A percentile compares a stretch with the other conserved stretches of the same genome.
These are phyloP conservation scores for Drosophila peninsularis DNA, from an alignment of 2,888 invertebrate genomes.

Conservation along the genomic window DNA sequence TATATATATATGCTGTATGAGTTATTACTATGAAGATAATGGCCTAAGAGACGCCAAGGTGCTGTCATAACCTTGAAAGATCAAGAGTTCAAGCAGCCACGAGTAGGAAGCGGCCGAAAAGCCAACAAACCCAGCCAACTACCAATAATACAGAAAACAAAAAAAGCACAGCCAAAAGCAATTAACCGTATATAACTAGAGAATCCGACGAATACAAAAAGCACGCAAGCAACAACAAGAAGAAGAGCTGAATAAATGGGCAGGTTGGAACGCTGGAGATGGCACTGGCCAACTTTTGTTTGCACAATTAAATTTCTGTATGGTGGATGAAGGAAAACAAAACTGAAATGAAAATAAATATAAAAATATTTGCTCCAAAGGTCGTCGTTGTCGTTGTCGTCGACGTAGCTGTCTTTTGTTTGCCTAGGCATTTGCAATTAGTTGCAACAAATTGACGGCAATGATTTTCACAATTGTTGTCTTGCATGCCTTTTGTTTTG, in stretches of 20 bases:
- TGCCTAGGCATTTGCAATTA: conserved; percentile 62
- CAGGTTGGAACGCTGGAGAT: conserved; percentile 29
- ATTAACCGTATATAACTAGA: conserved; percentile 63
- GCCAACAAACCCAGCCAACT: conserved; percentile 31
- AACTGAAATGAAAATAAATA: conserved; percentile 28
- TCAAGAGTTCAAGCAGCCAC: conserved; percentile 63
- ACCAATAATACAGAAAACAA: conserved; percentile 2
- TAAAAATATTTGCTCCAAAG: conserved; percentile 49
- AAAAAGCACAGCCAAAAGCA: conserved; percentile 65
- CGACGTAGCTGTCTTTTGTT: conserved; percentile 47
- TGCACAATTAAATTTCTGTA: conserved; percentile 67
- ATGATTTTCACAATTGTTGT: conserved; percentile 47
- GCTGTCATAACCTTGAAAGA: conserved; percentile 69
- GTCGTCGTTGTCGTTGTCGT: conserved; percentile 41
- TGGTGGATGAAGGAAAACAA: conserved; percentile 14
- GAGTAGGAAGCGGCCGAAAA: conserved; percentile 45
- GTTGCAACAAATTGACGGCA: conserved; percentile 69
- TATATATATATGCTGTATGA: conserved; percentile 23
- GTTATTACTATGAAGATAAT: conserved; percentile 74
- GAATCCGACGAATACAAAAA: conserved; percentile 25
- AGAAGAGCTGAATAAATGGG: conserved; percentile 29
- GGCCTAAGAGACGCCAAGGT: conserved; percentile 47
- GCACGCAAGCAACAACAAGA: conserved; percentile 11
- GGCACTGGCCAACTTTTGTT: conserved; percentile 63
- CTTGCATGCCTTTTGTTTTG: conserved; percentile 30